Percentiles rank a stretch among this genome's conserved stretches.
phyloP scores from a whole-genome alignment of 1,140 invertebrate genomes.

The Diploscapter pachys region DNA sequence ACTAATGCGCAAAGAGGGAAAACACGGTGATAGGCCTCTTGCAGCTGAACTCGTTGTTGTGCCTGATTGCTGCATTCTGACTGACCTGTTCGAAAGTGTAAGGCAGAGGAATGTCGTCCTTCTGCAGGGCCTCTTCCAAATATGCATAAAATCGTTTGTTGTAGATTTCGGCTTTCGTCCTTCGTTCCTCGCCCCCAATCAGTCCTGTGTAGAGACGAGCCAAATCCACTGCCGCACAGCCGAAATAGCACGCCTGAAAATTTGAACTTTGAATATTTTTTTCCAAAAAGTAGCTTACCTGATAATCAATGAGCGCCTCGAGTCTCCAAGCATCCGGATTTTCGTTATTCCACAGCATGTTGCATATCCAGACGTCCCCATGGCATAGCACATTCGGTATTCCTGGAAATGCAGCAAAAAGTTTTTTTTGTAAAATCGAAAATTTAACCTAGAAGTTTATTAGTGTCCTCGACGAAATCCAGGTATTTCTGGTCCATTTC shows the following conservation, averaged over 20 bases:
- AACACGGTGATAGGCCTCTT: slow-evolving; percentile 7
- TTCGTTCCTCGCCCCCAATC: not conserved
- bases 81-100: slow-evolving; percentile 7
- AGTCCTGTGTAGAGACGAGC: slow-evolving; percentile 15
- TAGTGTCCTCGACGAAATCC: slow-evolving; percentile 6
- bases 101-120: not conserved
- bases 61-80: not conserved
- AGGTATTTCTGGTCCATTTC: slow-evolving; percentile 8
- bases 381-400: slow-evolving; percentile 2
- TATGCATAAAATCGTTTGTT: not conserved
- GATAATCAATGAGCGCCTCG: slow-evolving; percentile 9
- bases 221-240: not conserved
- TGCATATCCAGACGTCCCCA: slow-evolving; percentile 19
- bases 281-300: slow-evolving; percentile 5
- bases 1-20: slow-evolving; percentile 7
- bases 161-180: not conserved
- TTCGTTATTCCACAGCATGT: slow-evolving; percentile 13
- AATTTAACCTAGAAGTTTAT: slow-evolving; percentile 1
- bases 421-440: not conserved
- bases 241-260: slow-evolving; percentile 12
- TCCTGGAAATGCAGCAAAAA: not conserved
- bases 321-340: not conserved
- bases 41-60: not conserved
- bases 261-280: not conserved
- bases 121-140: not conserved